Evolutionary conservation across 2,797 vertebrate species (phyloP).

Genomic region (Ibycter americanus): DNA sequence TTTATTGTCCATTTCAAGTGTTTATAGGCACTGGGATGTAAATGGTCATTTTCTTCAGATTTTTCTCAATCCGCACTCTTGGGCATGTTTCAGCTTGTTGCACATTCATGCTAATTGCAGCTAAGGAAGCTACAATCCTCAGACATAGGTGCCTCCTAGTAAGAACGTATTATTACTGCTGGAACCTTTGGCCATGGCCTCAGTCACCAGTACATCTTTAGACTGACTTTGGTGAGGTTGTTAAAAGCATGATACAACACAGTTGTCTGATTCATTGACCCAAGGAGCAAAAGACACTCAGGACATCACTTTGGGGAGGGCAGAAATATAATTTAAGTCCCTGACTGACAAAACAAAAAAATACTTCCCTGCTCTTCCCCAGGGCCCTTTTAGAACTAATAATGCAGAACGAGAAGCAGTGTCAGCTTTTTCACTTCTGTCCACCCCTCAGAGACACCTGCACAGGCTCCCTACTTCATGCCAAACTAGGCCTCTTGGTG

Average conservation of each 20-base stretch:
- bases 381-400: neutral
- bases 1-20: neutral
- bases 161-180: neutral
- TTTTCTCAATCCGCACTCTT: neutral
- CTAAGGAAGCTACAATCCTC: neutral
- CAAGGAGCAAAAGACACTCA: neutral
- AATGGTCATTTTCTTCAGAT: neutral
- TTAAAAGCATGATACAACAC: neutral
- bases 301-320: neutral
- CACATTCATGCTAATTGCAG: neutral
- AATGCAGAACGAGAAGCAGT: rapidly evolving
- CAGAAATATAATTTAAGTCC: neutral
- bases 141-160: neutral
- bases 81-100: neutral
- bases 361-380: neutral
- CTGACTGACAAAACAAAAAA: neutral
- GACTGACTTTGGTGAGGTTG: neutral
- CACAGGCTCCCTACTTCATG: neutral
- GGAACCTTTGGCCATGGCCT: neutral
- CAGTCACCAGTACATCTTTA: neutral
- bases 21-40: neutral
- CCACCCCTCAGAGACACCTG: neutral
- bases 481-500: neutral
- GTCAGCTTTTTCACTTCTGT: neutral
- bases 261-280: neutral